Percentiles rank a stretch among this genome's conserved stretches.
phyloP scores from a whole-genome alignment of 2,113 vertebrate genomes.

The Stegastes partitus region DNA sequence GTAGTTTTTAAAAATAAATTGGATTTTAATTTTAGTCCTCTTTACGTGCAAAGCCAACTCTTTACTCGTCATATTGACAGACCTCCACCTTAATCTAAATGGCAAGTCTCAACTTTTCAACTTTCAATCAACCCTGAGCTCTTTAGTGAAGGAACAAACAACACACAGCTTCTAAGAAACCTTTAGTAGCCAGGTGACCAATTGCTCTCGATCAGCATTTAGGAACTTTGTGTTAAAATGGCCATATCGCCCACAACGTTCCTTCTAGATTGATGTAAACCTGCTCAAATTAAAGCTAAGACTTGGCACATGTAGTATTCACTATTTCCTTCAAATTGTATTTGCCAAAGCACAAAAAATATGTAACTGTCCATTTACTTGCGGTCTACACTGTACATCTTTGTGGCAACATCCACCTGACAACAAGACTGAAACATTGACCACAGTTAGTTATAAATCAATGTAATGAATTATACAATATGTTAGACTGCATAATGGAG shows the following conservation, averaged over 20 bases:
- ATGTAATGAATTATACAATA: constrained; percentile 56
- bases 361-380: not conserved
- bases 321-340: not conserved
- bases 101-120: not conserved
- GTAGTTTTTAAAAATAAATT: too few species aligned
- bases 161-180: not conserved
- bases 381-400: not conserved
- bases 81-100: not conserved
- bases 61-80: not conserved
- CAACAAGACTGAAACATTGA: constrained; percentile 43
- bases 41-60: not conserved
- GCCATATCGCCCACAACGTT: not conserved
- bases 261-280: not conserved
- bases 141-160: not conserved
- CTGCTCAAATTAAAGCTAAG: not conserved
- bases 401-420: constrained; percentile 13
- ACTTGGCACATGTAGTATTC: not conserved
- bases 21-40: not conserved
- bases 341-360: not conserved
- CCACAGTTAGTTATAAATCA: constrained; percentile 53
- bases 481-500: constrained; percentile 58
- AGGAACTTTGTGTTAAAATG: not conserved
- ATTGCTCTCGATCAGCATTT: not conserved
- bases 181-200: not conserved
- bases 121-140: not conserved